Percentiles rank a stretch among this genome's conserved stretches.
These are phyloP conservation scores for Mellivora capensis DNA, from an alignment of 2,113 vertebrate genomes.

Conservation along the genomic window DNA sequence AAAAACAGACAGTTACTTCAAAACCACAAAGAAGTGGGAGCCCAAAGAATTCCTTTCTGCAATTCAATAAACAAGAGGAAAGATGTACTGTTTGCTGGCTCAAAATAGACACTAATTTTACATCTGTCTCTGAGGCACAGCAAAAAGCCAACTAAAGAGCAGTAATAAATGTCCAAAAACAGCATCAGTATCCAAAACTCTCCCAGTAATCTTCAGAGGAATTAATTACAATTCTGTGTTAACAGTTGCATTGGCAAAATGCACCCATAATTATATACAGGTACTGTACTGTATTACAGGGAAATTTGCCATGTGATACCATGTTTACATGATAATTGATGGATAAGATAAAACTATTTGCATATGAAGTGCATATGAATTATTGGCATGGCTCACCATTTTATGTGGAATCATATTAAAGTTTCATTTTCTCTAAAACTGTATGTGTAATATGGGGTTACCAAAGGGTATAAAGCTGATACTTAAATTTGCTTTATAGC, in stretches of 20 bases:
- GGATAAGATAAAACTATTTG: constrained; percentile 80
- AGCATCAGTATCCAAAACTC: constrained; percentile 72
- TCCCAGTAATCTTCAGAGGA: constrained; percentile 78
- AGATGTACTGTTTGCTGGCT: constrained; percentile 72
- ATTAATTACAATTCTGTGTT: constrained; percentile 77
- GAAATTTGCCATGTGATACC: constrained; percentile 74
- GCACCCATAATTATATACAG: constrained; percentile 74
- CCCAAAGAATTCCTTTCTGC: constrained; percentile 73
- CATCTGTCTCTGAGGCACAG: constrained; percentile 74
- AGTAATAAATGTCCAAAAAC: constrained; percentile 77
- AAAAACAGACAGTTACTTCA: constrained; percentile 73
- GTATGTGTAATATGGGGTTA: constrained; percentile 80
- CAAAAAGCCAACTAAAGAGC: constrained; percentile 78
- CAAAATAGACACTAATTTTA: constrained; percentile 75
- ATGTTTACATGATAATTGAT: constrained; percentile 82
- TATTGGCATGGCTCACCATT: constrained; percentile 80
- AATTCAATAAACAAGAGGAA: constrained; percentile 73
- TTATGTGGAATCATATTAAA: constrained; percentile 85
- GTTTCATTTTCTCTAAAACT: constrained; percentile 84
- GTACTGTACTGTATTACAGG: constrained; percentile 73
- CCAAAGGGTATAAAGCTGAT: constrained; percentile 78
- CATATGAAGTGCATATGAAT: constrained; percentile 82
- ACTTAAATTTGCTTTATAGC: constrained; percentile 79
- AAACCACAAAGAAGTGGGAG: constrained; percentile 77
- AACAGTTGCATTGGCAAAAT: constrained; percentile 73